Percentiles rank a stretch among this genome's conserved stretches.
These are phyloP conservation scores for Manis javanica DNA, from an alignment of 2,797 vertebrate genomes.

Conservation along the genomic window DNA sequence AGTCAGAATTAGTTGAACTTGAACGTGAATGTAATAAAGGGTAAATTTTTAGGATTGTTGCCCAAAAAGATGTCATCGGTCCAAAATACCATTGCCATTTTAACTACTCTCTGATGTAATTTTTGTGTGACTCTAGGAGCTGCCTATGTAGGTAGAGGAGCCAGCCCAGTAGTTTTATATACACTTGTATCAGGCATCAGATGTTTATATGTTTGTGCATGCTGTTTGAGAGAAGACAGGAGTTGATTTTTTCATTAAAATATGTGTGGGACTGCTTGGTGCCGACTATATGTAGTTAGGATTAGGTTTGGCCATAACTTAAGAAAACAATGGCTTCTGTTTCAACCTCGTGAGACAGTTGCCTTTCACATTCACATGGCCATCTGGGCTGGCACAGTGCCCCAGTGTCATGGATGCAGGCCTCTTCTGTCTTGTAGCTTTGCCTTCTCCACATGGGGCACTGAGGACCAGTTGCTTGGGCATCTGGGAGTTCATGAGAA, in stretches of 20 bases:
- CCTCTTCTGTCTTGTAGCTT: background rate
- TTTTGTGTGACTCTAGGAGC: background rate
- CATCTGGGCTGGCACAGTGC: background rate
- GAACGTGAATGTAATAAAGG: background rate
- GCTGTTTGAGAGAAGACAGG: background rate
- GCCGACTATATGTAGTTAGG: background rate
- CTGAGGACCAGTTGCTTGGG: background rate
- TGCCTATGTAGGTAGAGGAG: background rate
- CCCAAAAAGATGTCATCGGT: background rate
- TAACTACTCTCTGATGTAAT: background rate
- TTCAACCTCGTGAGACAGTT: background rate
- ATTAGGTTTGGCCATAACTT: background rate
- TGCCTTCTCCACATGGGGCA: background rate
- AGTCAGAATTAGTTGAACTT: background rate
- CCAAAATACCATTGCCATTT: background rate
- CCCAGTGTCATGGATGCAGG: background rate
- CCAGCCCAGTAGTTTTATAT: rapidly evolving
- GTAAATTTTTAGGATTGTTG: background rate
- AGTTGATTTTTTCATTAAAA: background rate
- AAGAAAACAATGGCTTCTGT: background rate
- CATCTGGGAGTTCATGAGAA: background rate
- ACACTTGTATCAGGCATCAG: background rate
- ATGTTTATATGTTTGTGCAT: background rate
- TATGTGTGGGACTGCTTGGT: background rate
- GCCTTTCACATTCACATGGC: background rate